Base-by-base conservation (phyloP, 2,797 vertebrate species). In the Tiaroga cobitis region DNA sequence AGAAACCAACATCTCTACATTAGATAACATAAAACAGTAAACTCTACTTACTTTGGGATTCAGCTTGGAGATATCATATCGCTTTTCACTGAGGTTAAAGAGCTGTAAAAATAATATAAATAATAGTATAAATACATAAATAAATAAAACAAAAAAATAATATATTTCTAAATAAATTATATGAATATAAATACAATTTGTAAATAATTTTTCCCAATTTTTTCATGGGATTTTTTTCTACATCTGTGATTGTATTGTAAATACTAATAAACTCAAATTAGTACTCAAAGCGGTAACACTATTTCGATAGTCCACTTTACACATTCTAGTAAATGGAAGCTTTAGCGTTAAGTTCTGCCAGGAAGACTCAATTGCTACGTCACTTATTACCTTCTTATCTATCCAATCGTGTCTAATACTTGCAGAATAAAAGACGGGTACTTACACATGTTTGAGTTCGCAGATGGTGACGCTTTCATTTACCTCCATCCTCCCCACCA, bases 11-110 rank as follows among this genome's bases (percentile, higher is more conserved):
- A 24, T 32, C 54, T 54, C 5, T 15, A 41, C 29, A 41, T 37
- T 41, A 37, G 49, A 67, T 41, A 26, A n/a, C 5, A 7, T 26
- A 19, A 29, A 63, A 63, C 46, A 21, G n/a, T 46, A 39, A 15
- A 39, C 49, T 34, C 3, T 0, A 9, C 93, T 93, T 93, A 99
- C 98, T 96, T 98, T 99, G 86, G 97, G 93, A 13, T 99, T 97
- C 72, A 98, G 96, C 88, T 97, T 97, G 83, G 89, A 96, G 95
- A 99, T 93, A 91, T 99, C 98, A 61, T 94, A 96, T 87, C 97
- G 96, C 81, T 96, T 96, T 91, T 99, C 98, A 3, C 98, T 99
- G 85, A 99, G 96, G 93, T 99, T 99, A 91, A 99, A 98, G 92
- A 99, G 96, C 98, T 99, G 83, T 13, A 81, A 89, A 43, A n/a